Evolutionary conservation across 2,888 invertebrate genomes (phyloP).

Genomic region (Limnephilus marmoratus): DNA sequence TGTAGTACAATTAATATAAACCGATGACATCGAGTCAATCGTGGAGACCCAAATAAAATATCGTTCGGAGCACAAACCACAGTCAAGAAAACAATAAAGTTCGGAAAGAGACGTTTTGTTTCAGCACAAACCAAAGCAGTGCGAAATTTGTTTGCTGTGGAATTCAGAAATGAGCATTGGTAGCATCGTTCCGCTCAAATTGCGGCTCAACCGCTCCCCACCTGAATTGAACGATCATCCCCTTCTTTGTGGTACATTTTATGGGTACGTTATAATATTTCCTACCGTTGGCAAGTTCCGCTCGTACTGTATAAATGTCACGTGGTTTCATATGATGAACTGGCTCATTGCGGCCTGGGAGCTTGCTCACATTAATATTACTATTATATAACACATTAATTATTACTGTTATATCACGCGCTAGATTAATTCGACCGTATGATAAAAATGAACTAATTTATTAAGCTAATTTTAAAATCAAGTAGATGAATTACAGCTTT

Average conservation of each 20-base stretch:
- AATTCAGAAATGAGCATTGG: conserved; percentile 32
- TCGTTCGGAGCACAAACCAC: not conserved
- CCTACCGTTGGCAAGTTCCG: not conserved
- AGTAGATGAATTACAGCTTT: not conserved
- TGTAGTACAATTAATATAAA: not conserved
- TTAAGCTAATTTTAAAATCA: not conserved
- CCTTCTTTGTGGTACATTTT: conserved; percentile 29
- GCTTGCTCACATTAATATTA: not conserved
- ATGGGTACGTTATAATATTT: conserved; percentile 19
- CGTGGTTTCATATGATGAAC: conserved; percentile 18
- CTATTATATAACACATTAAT: not conserved
- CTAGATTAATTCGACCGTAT: conserved; percentile 6
- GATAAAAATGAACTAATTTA: not conserved
- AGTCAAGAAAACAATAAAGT: conserved; percentile 18
- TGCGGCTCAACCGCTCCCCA: conserved; percentile 8
- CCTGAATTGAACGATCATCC: conserved; percentile 6
- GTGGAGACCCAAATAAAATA: not conserved
- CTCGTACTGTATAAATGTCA: not conserved
- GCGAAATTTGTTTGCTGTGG: conserved; percentile 32
- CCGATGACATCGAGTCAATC: not conserved
- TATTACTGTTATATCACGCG: not conserved
- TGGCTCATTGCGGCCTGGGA: conserved; percentile 5
- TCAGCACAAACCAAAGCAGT: not conserved
- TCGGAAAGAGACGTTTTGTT: conserved; percentile 26
- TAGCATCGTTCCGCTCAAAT: conserved; percentile 22